Evolutionary conservation across 2,113 vertebrate species (phyloP).

Genomic region (Halcyon malimbica): DNA sequence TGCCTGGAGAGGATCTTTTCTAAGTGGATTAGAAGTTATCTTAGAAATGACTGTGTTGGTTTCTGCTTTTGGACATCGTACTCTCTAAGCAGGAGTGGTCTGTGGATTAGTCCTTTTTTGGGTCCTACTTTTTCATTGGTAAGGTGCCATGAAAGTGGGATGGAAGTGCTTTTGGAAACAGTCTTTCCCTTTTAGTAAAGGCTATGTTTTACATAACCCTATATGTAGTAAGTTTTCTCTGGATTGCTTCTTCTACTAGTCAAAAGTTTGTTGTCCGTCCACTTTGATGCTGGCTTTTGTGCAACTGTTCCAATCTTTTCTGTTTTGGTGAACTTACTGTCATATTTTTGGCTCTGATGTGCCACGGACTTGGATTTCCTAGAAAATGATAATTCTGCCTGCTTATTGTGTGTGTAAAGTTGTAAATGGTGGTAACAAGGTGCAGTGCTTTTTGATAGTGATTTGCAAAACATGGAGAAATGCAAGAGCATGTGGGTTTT

Average conservation of each 20-base stretch:
- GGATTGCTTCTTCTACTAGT: not conserved
- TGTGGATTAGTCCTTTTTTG: not conserved
- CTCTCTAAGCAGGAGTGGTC: not conserved
- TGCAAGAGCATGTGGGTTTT: not conserved
- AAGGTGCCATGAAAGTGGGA: not conserved
- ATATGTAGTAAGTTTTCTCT: not conserved
- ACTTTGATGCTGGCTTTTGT: not conserved
- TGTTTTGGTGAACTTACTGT: not conserved
- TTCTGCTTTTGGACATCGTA: not conserved
- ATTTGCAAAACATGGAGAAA: not conserved
- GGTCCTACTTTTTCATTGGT: not conserved
- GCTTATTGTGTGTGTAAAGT: not conserved
- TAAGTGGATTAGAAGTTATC: not conserved
- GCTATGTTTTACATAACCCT: not conserved
- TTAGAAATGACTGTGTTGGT: not conserved
- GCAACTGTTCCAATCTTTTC: not conserved
- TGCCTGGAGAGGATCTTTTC: not conserved
- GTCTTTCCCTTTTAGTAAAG: not conserved
- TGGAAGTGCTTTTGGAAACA: not conserved
- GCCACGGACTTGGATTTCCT: not conserved
- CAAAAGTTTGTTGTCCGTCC: not conserved
- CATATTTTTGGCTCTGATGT: not conserved
- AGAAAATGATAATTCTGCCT: not conserved
- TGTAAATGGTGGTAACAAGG: not conserved
- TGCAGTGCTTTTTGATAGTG: not conserved